These are phyloP conservation scores for Caenorhabditis brenneri DNA, from an alignment of 1,140 invertebrate genomes.

Conservation along the genomic window DNA sequence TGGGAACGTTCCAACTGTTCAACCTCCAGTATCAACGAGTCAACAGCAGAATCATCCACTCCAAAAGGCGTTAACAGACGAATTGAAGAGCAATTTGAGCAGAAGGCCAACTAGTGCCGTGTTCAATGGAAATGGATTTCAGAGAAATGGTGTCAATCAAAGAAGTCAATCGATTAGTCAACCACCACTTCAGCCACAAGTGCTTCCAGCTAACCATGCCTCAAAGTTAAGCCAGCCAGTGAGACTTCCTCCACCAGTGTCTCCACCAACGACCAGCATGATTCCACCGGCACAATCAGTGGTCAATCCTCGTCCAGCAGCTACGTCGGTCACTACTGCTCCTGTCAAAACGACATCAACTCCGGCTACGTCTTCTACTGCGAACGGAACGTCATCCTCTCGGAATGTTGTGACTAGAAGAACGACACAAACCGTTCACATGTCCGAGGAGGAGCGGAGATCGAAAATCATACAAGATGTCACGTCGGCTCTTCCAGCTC, in stretches of 20 bases:
- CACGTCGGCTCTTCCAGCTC: slow-evolving; percentile 25
- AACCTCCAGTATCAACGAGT: neutral
- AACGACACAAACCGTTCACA: neutral
- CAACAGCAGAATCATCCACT: neutral
- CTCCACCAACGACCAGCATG: neutral
- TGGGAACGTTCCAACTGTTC: neutral
- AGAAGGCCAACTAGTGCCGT: neutral
- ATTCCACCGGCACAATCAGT: too few species aligned
- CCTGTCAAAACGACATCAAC: too few species aligned
- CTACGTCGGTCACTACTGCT: too few species aligned
- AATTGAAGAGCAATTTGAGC: neutral
- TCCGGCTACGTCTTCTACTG: too few species aligned
- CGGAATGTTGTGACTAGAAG: neutral
- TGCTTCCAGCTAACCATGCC: too few species aligned
- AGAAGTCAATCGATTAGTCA: neutral
- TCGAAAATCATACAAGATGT: slow-evolving; percentile 29
- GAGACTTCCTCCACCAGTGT: too few species aligned
- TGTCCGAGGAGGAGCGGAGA: neutral
- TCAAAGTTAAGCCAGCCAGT: neutral
- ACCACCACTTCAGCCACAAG: neutral
- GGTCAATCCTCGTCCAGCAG: too few species aligned
- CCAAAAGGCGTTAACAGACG: neutral
- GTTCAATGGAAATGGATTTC: neutral
- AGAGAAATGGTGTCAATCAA: neutral
- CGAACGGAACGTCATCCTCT: neutral